A percentile compares a stretch with the other conserved stretches of the same genome.
phyloP scores from a whole-genome alignment of 2,888 invertebrate genomes.

The Eupithecia pulchellata region DNA sequence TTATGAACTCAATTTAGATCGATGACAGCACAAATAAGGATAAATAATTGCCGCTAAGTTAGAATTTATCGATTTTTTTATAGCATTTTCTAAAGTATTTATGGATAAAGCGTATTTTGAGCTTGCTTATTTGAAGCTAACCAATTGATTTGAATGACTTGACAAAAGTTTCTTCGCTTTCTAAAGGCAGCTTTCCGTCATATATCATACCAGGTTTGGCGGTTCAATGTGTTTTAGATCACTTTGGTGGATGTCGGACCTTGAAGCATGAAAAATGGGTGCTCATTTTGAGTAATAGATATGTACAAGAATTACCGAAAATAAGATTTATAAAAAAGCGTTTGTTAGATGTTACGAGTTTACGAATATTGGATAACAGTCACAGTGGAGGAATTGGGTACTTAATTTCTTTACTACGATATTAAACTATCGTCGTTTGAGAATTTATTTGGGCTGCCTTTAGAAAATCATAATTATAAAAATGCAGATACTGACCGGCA shows the following conservation, averaged over 20 bases:
- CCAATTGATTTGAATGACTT: constrained; percentile 15
- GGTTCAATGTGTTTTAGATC: neutral
- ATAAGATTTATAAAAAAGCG: neutral
- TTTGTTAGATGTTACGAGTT: neutral
- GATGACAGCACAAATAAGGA: neutral
- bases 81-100: constrained; percentile 2
- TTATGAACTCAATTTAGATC: constrained; percentile 1
- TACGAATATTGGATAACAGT: neutral
- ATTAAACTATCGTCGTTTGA: too few relatives aligned
- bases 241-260: neutral
- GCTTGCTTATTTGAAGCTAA: neutral
- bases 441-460: too few relatives aligned
- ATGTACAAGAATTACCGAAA: neutral
- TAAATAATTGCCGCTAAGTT: neutral
- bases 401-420: too few relatives aligned
- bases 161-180: constrained; percentile 5
- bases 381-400: too few relatives aligned
- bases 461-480: too few relatives aligned
- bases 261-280: neutral
- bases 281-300: neutral
- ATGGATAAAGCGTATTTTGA: neutral
- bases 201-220: neutral
- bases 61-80: neutral
- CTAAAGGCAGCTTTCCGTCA: constrained; percentile 1
- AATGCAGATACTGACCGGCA: too few relatives aligned